Evolutionary conservation across 2,888 invertebrate species (phyloP), one percentile per base, ranked within the genome.

Genomic region (Epirrhoe alternata): DNA sequence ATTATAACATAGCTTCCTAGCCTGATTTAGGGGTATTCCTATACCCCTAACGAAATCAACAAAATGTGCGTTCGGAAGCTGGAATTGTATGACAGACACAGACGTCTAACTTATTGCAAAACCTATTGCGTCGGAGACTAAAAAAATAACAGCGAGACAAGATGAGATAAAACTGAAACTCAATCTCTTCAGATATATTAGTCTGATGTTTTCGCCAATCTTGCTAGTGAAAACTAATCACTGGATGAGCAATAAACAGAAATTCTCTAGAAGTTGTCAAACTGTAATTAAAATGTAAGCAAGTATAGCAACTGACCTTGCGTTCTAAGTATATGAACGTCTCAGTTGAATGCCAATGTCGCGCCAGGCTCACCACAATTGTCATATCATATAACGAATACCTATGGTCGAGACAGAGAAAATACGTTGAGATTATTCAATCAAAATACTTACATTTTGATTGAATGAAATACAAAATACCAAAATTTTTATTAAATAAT

Each of bases 271-370:
- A 65, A 74, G 69, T 74, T 75, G 62, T 69, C 24, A 62, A 69
- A 64, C 57, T 66, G 69, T 77, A 78, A 85, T 83, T 81, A 80
- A 73, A 81, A 81, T 80, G 77, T 77, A 76, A 80, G 80, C 80
- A 72, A 75, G 79, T 84, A 85, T 79, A 74, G 79, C 74, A 77
- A 78, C 79, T 84, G 86, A 83, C 87, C 87, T 87, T 86, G 85
- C 80, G 76, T 82, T 83, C 85, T 84, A 84, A 78, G 81, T 86
- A 85, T 80, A 82, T 77, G 75, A 81, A 75, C 84, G 89, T 86
- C 85, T 86, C 85, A 88, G 82, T 84, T 89, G 88, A 90, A 88
- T 89, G 88, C 85, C 89, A 89, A 88, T 88, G 85, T 82, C 84
- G 84, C 77, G 68, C 55, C 64, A 66, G 70, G 66, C 76, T 79